Evolutionary conservation across 2,113 vertebrate genomes (phyloP).

Genomic region (Sander lucioperca): DNA sequence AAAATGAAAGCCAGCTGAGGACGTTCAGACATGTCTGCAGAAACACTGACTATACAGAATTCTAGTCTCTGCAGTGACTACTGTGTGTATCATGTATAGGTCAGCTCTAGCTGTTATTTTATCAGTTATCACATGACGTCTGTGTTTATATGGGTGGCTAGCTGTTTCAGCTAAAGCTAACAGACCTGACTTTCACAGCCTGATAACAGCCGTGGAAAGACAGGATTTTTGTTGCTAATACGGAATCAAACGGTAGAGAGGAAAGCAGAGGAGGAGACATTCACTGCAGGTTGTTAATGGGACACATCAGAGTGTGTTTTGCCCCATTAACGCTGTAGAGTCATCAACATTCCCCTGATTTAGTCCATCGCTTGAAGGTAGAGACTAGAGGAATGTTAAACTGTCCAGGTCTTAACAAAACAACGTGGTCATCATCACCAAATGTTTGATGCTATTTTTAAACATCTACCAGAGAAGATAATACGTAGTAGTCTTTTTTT

Average conservation of each 20-base stretch:
- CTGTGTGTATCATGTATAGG: constrained; percentile 4
- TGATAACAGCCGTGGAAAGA: constrained; percentile 58
- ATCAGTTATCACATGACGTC: constrained; percentile 50
- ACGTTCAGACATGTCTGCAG: neutral
- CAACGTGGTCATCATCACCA: constrained; percentile 16
- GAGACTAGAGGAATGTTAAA: constrained; percentile 23
- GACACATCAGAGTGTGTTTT: constrained; percentile 34
- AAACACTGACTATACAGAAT: neutral
- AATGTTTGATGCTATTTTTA: constrained; percentile 25
- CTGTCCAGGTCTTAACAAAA: constrained; percentile 19
- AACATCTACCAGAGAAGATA: constrained; percentile 16
- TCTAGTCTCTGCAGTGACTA: neutral
- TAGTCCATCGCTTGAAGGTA: neutral
- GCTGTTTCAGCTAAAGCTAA: constrained; percentile 59
- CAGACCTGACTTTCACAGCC: constrained; percentile 32
- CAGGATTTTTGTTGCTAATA: constrained; percentile 36
- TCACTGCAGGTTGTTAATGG: constrained; percentile 51
- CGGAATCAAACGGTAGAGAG: constrained; percentile 51
- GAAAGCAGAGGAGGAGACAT: constrained; percentile 8
- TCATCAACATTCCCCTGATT: constrained; percentile 44
- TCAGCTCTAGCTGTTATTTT: constrained; percentile 43
- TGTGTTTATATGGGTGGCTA: constrained; percentile 59
- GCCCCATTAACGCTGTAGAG: constrained; percentile 42
- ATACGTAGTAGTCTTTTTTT: neutral
- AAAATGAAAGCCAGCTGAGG: constrained; percentile 74